Percentiles rank a stretch among this genome's conserved stretches.
Conservation (phyloP, 2,888 invertebrate genomes). For the Caenorhabditis sp. region DNA sequence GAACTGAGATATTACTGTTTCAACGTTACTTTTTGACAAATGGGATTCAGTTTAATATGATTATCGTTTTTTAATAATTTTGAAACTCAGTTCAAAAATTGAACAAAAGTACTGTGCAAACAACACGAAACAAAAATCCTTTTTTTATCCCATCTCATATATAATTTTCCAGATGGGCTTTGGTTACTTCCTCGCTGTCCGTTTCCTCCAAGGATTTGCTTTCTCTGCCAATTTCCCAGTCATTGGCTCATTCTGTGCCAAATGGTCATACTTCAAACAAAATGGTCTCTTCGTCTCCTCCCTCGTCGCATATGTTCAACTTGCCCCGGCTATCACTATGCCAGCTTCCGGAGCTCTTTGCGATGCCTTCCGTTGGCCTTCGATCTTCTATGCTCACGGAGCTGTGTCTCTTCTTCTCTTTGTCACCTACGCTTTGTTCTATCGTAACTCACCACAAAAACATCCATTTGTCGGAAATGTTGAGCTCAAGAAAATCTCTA, state of each 20-base stretch:
- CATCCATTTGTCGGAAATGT: slow-evolving; percentile 69
- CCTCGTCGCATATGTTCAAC: slow-evolving; percentile 68
- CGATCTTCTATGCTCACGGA: slow-evolving; percentile 68
- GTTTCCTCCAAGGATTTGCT: slow-evolving; percentile 66
- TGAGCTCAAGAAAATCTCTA: slow-evolving; percentile 66
- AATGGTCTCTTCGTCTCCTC: slow-evolving; percentile 69
- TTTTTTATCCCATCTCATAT: not conserved
- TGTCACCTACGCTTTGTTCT: slow-evolving; percentile 61
- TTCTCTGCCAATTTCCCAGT: slow-evolving; percentile 70
- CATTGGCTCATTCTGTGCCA: slow-evolving; percentile 68
- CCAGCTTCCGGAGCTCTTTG: slow-evolving; percentile 61
- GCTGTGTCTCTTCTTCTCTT: slow-evolving; percentile 62
- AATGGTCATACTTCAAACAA: slow-evolving; percentile 70
- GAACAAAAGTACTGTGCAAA: too few relatives aligned
- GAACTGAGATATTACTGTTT: too few relatives aligned
- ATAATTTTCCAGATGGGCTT: slow-evolving; percentile 58
- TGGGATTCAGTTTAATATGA: too few relatives aligned
- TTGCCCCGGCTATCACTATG: slow-evolving; percentile 66
- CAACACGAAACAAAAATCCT: too few relatives aligned
- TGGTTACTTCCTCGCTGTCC: slow-evolving; percentile 59
- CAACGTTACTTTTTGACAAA: too few relatives aligned
- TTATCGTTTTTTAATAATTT: too few relatives aligned
- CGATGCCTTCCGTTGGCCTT: slow-evolving; percentile 61
- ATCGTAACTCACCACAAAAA: slow-evolving; percentile 64
- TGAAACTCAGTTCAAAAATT: too few relatives aligned